Percentiles rank a stretch among this genome's conserved stretches.
Evolutionary conservation across 2,113 vertebrate species (phyloP).

Genomic region (Eulacestoma nigropectus): DNA sequence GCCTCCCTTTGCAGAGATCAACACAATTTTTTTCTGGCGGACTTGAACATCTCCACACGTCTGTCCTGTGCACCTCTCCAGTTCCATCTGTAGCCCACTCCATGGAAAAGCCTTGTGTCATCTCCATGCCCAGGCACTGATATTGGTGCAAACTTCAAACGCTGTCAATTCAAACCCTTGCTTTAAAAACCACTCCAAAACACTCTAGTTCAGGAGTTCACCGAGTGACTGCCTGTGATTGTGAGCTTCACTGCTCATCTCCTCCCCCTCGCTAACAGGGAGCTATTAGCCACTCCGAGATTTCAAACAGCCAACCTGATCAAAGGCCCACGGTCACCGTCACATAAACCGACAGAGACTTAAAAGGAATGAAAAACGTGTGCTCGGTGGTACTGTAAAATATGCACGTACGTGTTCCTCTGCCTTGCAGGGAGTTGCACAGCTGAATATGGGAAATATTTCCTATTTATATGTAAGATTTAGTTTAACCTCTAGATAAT

Average conservation of each 20-base stretch:
- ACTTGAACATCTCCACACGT: fast-evolving
- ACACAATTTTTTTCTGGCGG: background rate
- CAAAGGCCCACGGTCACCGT: constrained; percentile 10
- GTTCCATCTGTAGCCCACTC: background rate
- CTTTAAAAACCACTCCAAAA: constrained; percentile 10
- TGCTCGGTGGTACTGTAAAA: constrained; percentile 4
- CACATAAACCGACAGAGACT: constrained; percentile 4
- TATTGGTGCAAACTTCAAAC: background rate
- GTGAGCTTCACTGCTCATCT: constrained; percentile 4
- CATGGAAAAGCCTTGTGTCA: background rate
- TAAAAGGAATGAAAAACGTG: background rate
- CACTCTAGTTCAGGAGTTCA: constrained; percentile 19
- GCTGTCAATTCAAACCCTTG: background rate
- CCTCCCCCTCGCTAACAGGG: constrained; percentile 31
- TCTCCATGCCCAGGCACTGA: background rate
- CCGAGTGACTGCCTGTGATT: background rate
- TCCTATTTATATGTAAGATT: background rate
- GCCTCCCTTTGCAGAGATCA: background rate
- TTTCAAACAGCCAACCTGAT: constrained; percentile 37
- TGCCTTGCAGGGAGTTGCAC: background rate
- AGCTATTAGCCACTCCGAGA: constrained; percentile 3
- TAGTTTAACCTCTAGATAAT: background rate
- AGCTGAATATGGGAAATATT: background rate
- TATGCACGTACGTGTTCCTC: background rate
- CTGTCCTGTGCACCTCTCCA: background rate